Evolutionary conservation across 2,888 invertebrate species (phyloP).

Genomic region (Melanargia galathea): DNA sequence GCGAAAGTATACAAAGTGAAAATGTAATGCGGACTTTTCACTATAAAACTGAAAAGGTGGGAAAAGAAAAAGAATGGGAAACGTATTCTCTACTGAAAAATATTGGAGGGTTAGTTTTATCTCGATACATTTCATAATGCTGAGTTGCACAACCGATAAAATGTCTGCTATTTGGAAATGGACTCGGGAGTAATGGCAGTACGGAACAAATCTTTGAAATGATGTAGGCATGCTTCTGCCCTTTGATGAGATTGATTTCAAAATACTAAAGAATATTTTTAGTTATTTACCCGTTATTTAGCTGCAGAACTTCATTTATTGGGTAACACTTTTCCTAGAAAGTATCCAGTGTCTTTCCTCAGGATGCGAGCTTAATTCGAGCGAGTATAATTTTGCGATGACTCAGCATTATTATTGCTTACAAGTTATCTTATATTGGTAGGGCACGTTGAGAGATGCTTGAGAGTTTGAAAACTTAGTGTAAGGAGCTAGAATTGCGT

Average conservation of each 20-base stretch:
- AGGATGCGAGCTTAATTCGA: too few species aligned
- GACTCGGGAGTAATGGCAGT: background rate
- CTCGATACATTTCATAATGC: conserved; percentile 1
- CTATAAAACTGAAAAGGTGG: background rate
- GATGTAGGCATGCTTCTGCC: background rate
- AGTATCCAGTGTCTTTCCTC: too few species aligned
- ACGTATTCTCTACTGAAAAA: background rate
- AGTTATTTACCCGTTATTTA: background rate
- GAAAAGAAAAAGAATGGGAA: background rate
- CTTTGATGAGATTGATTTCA: background rate
- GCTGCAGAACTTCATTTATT: too few species aligned
- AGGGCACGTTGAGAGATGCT: background rate
- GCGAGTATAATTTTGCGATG: too few species aligned
- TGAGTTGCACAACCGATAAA: conserved; percentile 2
- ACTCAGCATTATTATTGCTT: too few species aligned
- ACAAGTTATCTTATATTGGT: background rate
- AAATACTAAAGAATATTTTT: background rate
- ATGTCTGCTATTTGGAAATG: conserved; percentile 8
- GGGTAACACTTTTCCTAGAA: too few species aligned
- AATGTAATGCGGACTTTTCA: too few species aligned
- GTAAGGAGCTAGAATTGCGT: conserved; percentile 25
- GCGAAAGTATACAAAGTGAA: too few species aligned
- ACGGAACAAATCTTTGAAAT: background rate
- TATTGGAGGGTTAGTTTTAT: background rate
- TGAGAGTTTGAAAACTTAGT: conserved; percentile 10